Percentiles rank a stretch among this genome's conserved stretches.
Conservation (phyloP, 2,888 invertebrate genomes). For the Microdon myrmicae region DNA sequence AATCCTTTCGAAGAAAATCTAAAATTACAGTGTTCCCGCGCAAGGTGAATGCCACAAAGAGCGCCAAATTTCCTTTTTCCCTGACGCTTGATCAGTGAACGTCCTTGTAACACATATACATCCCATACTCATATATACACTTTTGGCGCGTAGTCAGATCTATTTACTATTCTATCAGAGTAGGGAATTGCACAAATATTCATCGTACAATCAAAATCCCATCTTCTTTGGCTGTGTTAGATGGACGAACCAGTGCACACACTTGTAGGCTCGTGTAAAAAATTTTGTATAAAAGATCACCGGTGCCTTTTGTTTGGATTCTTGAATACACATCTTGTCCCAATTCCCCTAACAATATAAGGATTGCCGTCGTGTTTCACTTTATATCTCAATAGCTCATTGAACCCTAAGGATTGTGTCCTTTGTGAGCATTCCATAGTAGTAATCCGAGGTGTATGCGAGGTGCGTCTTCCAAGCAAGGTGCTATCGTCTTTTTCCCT, state of each 20-base stretch:
- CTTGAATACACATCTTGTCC: constrained; percentile 37
- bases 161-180: constrained; percentile 12
- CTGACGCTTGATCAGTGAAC: not conserved
- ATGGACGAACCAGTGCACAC: constrained; percentile 14
- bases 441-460: constrained; percentile 38
- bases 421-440: constrained; percentile 14
- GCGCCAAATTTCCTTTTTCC: constrained; percentile 32
- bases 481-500: constrained; percentile 27
- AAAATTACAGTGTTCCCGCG: too few relatives aligned
- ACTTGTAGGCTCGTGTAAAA: constrained; percentile 1
- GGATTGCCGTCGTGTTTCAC: constrained; percentile 15
- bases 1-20: too few relatives aligned
- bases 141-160: constrained; percentile 45
- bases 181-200: constrained; percentile 5
- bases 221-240: constrained; percentile 4
- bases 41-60: constrained; percentile 31
- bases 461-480: constrained; percentile 49
- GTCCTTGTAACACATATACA: too few relatives aligned
- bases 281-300: constrained; percentile 26
- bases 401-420: constrained; percentile 47
- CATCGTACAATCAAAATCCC: constrained; percentile 28
- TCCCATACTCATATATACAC: too few relatives aligned
- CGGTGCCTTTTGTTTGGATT: constrained; percentile 41
- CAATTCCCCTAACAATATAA: not conserved
- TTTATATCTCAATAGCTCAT: constrained; percentile 29